Conservation (phyloP, 2,888 invertebrate species). For the Drosophila parthenogenetica region DNA sequence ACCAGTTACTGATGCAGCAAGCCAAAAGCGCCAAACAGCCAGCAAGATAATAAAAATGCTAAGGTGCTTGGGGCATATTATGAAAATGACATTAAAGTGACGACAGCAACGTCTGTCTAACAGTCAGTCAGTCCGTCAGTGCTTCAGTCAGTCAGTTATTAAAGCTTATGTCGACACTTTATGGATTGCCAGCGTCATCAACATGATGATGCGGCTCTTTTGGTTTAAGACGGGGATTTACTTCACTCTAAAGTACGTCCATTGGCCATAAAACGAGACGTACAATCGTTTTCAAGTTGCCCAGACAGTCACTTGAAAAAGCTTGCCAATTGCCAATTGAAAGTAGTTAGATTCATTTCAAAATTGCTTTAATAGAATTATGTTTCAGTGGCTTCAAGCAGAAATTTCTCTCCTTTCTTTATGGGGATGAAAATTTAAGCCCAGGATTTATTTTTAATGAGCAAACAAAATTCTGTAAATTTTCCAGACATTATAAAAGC, state of each 20-base stretch:
- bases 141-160: slow-evolving; percentile 57
- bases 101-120: slow-evolving; percentile 25
- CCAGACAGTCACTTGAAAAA: background rate
- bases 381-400: background rate
- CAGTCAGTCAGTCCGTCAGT: slow-evolving; percentile 9
- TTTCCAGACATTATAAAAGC: no score
- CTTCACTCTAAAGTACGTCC: slow-evolving; percentile 22
- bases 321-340: slow-evolving; percentile 23
- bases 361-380: slow-evolving; percentile 5
- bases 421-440: no score
- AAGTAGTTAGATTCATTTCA: slow-evolving; percentile 11
- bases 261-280: slow-evolving; percentile 20
- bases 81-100: slow-evolving; percentile 75
- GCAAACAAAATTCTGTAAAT: background rate
- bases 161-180: slow-evolving; percentile 58
- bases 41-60: slow-evolving; percentile 65
- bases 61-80: slow-evolving; percentile 73
- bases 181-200: slow-evolving; percentile 37
- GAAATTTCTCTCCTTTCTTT: background rate
- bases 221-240: slow-evolving; percentile 27
- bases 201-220: slow-evolving; percentile 20
- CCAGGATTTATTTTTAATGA: no score
- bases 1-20: slow-evolving; percentile 33
- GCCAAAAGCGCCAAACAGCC: slow-evolving; percentile 8
- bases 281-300: slow-evolving; percentile 23